Percentiles rank a stretch among this genome's conserved stretches.
These are phyloP conservation scores for Heliconius eleuchia DNA, from an alignment of 1,140 invertebrate species.

Conservation along the genomic window DNA sequence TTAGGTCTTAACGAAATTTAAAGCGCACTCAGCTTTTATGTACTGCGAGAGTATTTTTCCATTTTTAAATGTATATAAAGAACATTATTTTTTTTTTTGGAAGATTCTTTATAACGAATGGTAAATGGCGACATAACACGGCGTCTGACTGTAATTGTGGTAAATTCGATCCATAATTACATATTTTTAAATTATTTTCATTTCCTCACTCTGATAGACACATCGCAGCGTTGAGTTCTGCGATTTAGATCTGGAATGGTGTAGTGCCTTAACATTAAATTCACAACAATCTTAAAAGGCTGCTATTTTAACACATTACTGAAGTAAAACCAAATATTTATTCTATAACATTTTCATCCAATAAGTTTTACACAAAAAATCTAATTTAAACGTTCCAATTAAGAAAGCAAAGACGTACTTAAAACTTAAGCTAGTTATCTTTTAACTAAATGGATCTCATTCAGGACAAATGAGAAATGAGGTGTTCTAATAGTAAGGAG, in stretches of 20 bases:
- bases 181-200: too few relatives aligned
- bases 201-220: too few relatives aligned
- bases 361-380: too few relatives aligned
- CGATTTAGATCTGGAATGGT: too few relatives aligned
- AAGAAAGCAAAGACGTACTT: not conserved
- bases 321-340: not conserved
- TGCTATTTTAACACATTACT: too few relatives aligned
- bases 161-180: too few relatives aligned
- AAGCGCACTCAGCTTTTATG: conserved; percentile 3
- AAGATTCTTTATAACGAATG: not conserved
- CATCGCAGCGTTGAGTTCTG: too few relatives aligned
- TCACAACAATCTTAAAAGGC: too few relatives aligned
- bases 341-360: not conserved
- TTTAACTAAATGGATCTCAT: conserved; percentile 30
- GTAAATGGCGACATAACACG: not conserved
- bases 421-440: not conserved
- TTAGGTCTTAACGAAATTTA: conserved; percentile 14
- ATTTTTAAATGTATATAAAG: not conserved
- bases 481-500: conserved; percentile 43
- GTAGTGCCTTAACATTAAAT: too few relatives aligned
- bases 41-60: conserved; percentile 1
- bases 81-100: not conserved
- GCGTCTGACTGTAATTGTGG: too few relatives aligned
- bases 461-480: conserved; percentile 45
- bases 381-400: not conserved